Conservation (phyloP, 2,113 vertebrate genomes). For the Candoia aspera region DNA sequence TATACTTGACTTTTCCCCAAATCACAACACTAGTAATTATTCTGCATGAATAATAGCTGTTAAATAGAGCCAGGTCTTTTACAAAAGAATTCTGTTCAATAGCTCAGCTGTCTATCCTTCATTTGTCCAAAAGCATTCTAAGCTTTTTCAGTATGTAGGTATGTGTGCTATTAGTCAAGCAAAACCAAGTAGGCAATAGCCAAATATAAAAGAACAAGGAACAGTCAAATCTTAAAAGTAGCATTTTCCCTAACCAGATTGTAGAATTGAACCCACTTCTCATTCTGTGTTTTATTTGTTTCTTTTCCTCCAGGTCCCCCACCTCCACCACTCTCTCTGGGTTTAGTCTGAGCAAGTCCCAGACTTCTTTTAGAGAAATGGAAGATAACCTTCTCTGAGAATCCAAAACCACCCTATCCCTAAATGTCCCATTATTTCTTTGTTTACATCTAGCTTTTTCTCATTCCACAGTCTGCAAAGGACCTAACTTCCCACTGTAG, state of each 20-base stretch:
- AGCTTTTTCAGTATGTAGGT: neutral
- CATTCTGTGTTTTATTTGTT: neutral
- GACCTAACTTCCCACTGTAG: neutral
- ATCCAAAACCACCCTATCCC: neutral
- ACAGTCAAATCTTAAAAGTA: neutral
- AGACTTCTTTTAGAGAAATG: neutral
- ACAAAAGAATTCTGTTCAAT: neutral
- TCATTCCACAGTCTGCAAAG: neutral
- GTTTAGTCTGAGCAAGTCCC: neutral
- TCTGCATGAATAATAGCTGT: neutral
- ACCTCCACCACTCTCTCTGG: neutral
- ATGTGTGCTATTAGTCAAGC: neutral
- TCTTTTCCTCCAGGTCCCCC: neutral
- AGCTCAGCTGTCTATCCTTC: neutral
- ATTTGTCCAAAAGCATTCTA: neutral
- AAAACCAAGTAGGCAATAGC: neutral
- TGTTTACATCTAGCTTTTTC: neutral
- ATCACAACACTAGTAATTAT: conserved; percentile 10
- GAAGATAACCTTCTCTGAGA: neutral
- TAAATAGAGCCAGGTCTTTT: neutral
- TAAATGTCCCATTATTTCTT: neutral
- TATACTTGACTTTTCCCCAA: neutral
- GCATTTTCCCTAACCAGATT: conserved; percentile 36
- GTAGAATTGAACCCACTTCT: neutral
- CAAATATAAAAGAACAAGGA: neutral